Conservation (phyloP, 2,888 invertebrate genomes). For the Sesia bembeciformis region DNA sequence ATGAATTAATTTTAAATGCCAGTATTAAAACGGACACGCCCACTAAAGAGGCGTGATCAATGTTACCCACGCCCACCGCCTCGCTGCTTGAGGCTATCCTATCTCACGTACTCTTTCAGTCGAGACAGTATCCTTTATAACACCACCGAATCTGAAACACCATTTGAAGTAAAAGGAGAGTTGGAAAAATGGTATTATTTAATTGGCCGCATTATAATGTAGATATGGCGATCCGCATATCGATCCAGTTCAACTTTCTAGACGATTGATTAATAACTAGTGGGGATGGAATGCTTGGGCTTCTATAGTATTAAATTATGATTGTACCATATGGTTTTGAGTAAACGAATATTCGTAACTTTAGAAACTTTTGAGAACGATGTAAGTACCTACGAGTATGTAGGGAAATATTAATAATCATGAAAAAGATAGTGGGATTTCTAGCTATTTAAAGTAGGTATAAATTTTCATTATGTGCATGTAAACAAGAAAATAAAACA, state of each 20-base stretch:
- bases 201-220: constrained; percentile 26
- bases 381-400: too few species aligned
- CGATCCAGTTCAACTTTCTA: constrained; percentile 62
- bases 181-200: constrained; percentile 17
- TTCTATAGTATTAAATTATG: too few species aligned
- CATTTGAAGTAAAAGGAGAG: constrained; percentile 14
- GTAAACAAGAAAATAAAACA: too few species aligned
- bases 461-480: too few species aligned
- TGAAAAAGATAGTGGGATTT: too few species aligned
- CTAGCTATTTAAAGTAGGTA: too few species aligned
- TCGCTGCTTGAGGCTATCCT: constrained; percentile 27
- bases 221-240: constrained; percentile 52
- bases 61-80: constrained; percentile 53
- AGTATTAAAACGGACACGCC: constrained; percentile 36
- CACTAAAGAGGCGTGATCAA: constrained; percentile 44
- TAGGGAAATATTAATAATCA: too few species aligned
- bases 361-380: too few species aligned
- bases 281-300: constrained; percentile 6
- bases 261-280: constrained; percentile 62
- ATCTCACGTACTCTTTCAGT: constrained; percentile 35
- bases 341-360: too few species aligned
- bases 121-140: constrained; percentile 47
- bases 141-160: constrained; percentile 34
- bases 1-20: not conserved
- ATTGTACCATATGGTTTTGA: too few species aligned